Percentiles rank a stretch among this genome's conserved stretches.
These are phyloP conservation scores for Vireo altiloquus DNA, from an alignment of 2,113 vertebrate species.

Conservation along the genomic window DNA sequence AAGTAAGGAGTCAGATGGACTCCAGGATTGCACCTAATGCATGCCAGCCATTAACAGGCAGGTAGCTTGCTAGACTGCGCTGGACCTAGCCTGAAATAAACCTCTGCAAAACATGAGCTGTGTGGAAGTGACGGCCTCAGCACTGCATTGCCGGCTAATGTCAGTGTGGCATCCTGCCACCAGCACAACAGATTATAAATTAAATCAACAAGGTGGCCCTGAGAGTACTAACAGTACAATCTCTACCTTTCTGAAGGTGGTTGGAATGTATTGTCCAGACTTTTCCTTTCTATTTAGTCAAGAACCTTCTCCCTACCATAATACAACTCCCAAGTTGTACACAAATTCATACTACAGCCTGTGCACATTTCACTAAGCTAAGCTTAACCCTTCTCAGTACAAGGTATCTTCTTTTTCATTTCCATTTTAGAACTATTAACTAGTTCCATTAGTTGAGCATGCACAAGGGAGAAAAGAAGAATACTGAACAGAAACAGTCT, in stretches of 20 bases:
- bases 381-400: not conserved
- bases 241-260: not conserved
- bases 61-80: not conserved
- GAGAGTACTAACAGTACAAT: not conserved
- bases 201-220: not conserved
- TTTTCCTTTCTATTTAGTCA: not conserved
- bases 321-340: not conserved
- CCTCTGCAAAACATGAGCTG: not conserved
- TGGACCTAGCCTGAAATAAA: not conserved
- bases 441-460: not conserved
- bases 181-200: not conserved
- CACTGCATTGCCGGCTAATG: not conserved
- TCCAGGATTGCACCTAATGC: not conserved
- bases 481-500: not conserved
- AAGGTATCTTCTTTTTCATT: not conserved
- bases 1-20: not conserved
- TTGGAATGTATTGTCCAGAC: not conserved
- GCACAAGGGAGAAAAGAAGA: not conserved
- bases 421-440: not conserved
- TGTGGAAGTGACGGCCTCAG: not conserved
- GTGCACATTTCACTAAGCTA: not conserved
- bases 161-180: not conserved
- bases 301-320: not conserved
- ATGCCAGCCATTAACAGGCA: not conserved
- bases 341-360: not conserved